These are phyloP conservation scores for Plectrocnemia conspersa DNA, from an alignment of 1,140 invertebrate genomes.

Conservation along the genomic window DNA sequence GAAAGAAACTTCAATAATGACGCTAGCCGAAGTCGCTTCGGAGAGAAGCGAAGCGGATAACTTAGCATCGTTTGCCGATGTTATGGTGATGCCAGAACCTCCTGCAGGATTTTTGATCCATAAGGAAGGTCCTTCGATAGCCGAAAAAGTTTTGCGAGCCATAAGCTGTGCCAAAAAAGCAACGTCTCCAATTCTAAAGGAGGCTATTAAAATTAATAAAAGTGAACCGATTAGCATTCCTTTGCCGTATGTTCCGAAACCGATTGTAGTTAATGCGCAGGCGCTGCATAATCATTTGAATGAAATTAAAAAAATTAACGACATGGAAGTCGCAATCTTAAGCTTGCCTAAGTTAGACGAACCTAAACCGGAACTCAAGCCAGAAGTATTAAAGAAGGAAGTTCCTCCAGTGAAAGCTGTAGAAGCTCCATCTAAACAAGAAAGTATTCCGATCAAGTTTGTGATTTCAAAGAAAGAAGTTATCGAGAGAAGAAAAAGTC, in stretches of 20 bases:
- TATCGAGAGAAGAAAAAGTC: constrained; percentile 30
- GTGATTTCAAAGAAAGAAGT: constrained; percentile 22
- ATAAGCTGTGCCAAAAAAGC: constrained; percentile 50
- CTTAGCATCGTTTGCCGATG: constrained; percentile 44
- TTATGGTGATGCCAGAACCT: constrained; percentile 43
- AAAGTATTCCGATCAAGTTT: neutral
- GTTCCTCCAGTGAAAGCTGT: neutral
- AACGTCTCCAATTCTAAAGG: constrained; percentile 43
- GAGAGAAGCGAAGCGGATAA: constrained; percentile 51
- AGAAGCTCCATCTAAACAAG: neutral
- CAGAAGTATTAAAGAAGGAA: neutral
- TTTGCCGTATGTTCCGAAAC: neutral
- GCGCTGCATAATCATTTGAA: too few relatives aligned
- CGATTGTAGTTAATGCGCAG: too few relatives aligned
- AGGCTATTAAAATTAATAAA: constrained; percentile 39
- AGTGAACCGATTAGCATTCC: too few relatives aligned
- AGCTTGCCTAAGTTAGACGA: neutral
- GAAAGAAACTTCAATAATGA: constrained; percentile 13
- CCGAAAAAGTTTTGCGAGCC: constrained; percentile 57
- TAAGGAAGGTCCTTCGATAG: constrained; percentile 54
- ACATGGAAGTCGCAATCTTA: too few relatives aligned
- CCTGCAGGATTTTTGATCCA: constrained; percentile 47
- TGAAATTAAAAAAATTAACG: too few relatives aligned
- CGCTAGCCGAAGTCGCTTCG: too few relatives aligned
- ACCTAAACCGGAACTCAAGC: neutral